Evolutionary conservation across 2,888 invertebrate genomes (phyloP), one percentile per base, ranked within the genome.

Genomic region (Drosophila mettleri): DNA sequence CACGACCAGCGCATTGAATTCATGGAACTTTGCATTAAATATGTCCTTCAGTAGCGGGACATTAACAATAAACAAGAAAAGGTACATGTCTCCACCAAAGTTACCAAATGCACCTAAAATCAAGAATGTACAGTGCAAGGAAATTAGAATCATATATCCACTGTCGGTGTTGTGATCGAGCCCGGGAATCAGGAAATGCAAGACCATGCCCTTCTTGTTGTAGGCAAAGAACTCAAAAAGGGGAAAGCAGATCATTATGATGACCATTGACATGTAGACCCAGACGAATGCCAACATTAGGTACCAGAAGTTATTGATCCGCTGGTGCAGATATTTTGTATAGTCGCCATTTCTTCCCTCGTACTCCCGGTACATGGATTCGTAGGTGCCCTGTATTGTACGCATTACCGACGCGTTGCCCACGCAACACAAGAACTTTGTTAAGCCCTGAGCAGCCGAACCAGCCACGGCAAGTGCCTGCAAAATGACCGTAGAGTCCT

Each of bases 41-140:
- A 89, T 71, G 29, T 89, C 84, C 55, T 79, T 90, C 1, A 82
- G 49, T 5, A 90, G 38, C 0, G 88, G 84, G 4, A 90, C 66
- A 46, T 89, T 80, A 7, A 64, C 41, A 10, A 87, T 69, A 4
- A 74, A 81, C 0, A 78, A n/a, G 31, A 90, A 89, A 6, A 89
- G 52, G 18, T 72, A 87, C 87, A 89, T 85, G 22, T 89, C 89
- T 0, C 69, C 78, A 0, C 80, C 80, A 53, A 83, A 90, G 18
- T 90, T 89, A 0, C 89, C 90, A 48, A 90, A 80, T 0, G 60
- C 72, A 0, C 88, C 89, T 27, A 45, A 6, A 5, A 29, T 2
- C 12, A 89, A 57, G 4, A 9, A 2, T 0, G 86, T 16, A 0
- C 74, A 54, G 16, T 89, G 89, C 1, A 74, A 10, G 0, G 9